A percentile compares a stretch with the other conserved stretches of the same genome.
Evolutionary conservation across 1,140 invertebrate species (phyloP).

Genomic region (Vanessa atalanta): DNA sequence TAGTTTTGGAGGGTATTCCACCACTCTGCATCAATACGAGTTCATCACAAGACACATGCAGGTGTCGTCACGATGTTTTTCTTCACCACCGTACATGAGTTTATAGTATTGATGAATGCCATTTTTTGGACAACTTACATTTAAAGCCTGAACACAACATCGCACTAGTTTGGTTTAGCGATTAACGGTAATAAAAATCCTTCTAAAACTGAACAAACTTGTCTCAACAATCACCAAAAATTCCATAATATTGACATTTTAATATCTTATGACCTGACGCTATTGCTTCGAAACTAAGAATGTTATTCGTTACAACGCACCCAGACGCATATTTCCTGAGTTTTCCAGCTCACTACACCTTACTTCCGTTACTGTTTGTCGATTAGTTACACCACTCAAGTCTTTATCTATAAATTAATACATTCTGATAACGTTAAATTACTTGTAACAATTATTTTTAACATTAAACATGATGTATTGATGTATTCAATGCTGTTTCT

Average conservation of each 20-base stretch:
- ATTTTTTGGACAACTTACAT: not conserved
- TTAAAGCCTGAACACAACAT: constrained; percentile 16
- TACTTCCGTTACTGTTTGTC: constrained; percentile 21
- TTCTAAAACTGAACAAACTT: not conserved
- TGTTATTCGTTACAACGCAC: not conserved
- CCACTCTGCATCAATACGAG: too few species aligned
- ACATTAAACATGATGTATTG: not conserved
- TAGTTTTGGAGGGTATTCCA: too few species aligned
- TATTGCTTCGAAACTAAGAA: not conserved
- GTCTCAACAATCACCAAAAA: too few species aligned
- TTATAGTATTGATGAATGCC: too few species aligned
- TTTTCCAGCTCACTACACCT: constrained; percentile 25
- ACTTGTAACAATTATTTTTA: not conserved
- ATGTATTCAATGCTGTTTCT: too few species aligned
- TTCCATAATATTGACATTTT: not conserved
- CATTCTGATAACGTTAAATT: not conserved
- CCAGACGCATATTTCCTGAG: constrained; percentile 21
- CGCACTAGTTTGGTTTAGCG: not conserved
- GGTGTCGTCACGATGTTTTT: too few species aligned
- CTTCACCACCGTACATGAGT: too few species aligned
- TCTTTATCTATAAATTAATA: constrained; percentile 11
- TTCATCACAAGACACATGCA: too few species aligned
- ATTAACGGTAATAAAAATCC: not conserved
- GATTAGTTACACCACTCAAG: constrained; percentile 22
- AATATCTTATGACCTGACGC: not conserved